phyloP scores from a whole-genome alignment of 2,888 invertebrate genomes.

The Abrostola tripartita region DNA sequence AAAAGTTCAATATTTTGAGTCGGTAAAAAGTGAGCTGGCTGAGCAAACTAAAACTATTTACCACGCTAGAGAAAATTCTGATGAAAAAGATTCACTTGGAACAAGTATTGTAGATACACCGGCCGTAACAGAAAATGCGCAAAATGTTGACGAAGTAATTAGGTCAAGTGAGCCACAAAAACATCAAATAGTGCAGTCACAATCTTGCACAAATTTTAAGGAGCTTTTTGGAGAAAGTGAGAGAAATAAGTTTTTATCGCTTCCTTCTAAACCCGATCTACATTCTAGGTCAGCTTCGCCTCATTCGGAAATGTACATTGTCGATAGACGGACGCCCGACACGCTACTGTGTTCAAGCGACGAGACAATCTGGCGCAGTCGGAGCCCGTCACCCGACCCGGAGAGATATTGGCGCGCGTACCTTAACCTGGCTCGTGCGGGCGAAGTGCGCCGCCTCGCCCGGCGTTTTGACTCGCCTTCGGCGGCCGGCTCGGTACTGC shows the following conservation, averaged over 20 bases:
- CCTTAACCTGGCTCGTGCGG: conserved; percentile 91
- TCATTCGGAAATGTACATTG: conserved; percentile 83
- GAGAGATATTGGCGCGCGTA: conserved; percentile 91
- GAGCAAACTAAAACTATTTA: conserved; percentile 84
- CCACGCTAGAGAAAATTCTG: conserved; percentile 86
- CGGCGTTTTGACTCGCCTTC: conserved; percentile 92
- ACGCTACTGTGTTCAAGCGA: conserved; percentile 89
- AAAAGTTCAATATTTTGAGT: conserved; percentile 94
- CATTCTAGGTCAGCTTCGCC: conserved; percentile 86
- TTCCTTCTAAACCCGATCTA: conserved; percentile 82
- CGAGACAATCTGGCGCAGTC: conserved; percentile 91
- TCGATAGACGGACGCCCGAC: conserved; percentile 85
- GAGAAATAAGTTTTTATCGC: conserved; percentile 87
- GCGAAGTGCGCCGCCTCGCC: conserved; percentile 93
- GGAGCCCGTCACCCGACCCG: conserved; percentile 92
- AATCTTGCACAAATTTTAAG: conserved; percentile 92
- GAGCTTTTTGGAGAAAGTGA: conserved; percentile 94
- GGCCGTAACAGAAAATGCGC: conserved; percentile 28
- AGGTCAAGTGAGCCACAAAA: conserved; percentile 65
- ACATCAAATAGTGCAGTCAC: conserved; percentile 86
- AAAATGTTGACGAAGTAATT: conserved; percentile 56
- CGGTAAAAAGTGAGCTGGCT: conserved; percentile 87
- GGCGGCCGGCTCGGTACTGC: conserved; percentile 83
- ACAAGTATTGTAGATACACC: conserved; percentile 42
- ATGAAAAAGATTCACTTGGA: conserved; percentile 79